Percentiles rank a stretch among this genome's conserved stretches.
Evolutionary conservation across 2,888 invertebrate species (phyloP).

Genomic region (Anagyrus pseudococci): DNA sequence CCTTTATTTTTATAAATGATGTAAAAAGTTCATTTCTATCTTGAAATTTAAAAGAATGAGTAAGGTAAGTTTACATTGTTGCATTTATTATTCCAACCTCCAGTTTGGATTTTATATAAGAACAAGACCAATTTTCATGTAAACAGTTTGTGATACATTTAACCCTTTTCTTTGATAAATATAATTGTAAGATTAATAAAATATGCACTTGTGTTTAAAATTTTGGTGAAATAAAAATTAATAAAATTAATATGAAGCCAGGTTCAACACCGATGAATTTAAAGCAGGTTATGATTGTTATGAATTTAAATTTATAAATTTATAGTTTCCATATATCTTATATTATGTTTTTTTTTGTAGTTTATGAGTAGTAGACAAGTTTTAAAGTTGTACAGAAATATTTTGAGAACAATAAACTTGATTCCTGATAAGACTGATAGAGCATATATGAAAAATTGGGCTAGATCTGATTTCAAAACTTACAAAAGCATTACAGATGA

Average conservation of each 20-base stretch:
- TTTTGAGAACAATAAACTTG: slow-evolving; percentile 72
- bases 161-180: too few relatives aligned
- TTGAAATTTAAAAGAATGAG: too few relatives aligned
- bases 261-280: slow-evolving; percentile 43
- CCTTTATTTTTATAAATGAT: too few relatives aligned
- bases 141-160: too few relatives aligned
- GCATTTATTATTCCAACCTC: too few relatives aligned
- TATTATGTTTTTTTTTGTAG: slow-evolving; percentile 61
- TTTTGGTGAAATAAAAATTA: neutral
- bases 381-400: slow-evolving; percentile 75
- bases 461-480: slow-evolving; percentile 74
- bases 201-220: too few relatives aligned
- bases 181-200: too few relatives aligned
- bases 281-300: slow-evolving; percentile 45
- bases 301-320: neutral
- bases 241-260: slow-evolving; percentile 17
- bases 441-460: slow-evolving; percentile 75
- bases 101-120: too few relatives aligned
- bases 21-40: too few relatives aligned
- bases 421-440: slow-evolving; percentile 72
- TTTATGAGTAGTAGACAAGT: slow-evolving; percentile 83
- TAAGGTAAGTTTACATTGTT: too few relatives aligned
- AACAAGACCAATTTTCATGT: too few relatives aligned
- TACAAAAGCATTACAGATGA: slow-evolving; percentile 78
- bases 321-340: slow-evolving; percentile 4